These are phyloP conservation scores for Scrobipalpa costella DNA, from an alignment of 2,888 invertebrate genomes.

Conservation along the genomic window DNA sequence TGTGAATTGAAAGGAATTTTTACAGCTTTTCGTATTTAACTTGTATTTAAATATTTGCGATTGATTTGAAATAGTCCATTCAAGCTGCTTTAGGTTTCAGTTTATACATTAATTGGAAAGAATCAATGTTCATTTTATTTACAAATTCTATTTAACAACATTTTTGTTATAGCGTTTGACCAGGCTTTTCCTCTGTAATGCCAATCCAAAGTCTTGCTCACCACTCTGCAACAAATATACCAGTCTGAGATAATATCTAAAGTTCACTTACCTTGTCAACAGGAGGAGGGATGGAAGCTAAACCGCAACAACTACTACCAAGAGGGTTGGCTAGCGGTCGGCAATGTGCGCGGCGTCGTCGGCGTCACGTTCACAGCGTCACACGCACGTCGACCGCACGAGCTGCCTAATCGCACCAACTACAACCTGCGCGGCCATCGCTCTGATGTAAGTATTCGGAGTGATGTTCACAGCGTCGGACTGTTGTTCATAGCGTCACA, in stretches of 20 bases:
- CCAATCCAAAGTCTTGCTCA: too few relatives aligned
- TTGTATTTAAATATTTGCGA: neutral
- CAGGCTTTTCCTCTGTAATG: too few relatives aligned
- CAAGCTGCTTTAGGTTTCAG: too few relatives aligned
- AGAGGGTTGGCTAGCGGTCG: conserved; percentile 98
- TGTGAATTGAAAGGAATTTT: neutral
- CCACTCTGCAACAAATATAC: neutral
- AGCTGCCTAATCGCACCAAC: conserved; percentile 94
- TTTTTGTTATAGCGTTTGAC: too few relatives aligned
- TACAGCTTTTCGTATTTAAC: neutral
- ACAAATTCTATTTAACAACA: too few relatives aligned
- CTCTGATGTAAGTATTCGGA: conserved; percentile 88
- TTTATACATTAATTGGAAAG: too few relatives aligned
- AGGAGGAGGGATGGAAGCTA: conserved; percentile 98
- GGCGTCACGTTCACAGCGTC: conserved; percentile 98
- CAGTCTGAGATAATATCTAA: neutral
- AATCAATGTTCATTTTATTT: too few relatives aligned
- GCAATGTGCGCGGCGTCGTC: conserved; percentile 95
- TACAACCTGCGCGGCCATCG: conserved; percentile 98
- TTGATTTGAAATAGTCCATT: too few relatives aligned
- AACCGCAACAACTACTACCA: conserved; percentile 97
- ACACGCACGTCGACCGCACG: conserved; percentile 92
- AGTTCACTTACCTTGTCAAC: conserved; percentile 33
- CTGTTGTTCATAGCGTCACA: too few relatives aligned
- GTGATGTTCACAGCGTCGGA: neutral